Base-by-base conservation (phyloP, 2,113 vertebrate species). In the Ceuthmochares aereus region DNA sequence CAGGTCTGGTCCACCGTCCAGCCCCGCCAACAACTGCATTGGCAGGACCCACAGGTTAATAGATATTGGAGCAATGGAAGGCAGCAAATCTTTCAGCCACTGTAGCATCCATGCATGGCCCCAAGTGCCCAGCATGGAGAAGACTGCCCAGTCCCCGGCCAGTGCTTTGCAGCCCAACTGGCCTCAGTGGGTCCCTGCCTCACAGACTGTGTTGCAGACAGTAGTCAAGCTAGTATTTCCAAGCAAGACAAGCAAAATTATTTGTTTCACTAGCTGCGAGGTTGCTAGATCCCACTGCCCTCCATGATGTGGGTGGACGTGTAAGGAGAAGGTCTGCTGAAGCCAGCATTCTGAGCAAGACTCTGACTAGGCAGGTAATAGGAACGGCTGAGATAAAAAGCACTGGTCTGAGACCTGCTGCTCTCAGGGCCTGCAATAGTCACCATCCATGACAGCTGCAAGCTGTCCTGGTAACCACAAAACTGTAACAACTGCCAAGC, bases 231-330 rank as follows among this genome's bases (percentile, higher is more conserved):
- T 42, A 45, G 7, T 43, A 17, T 76, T 62, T 59, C 72, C 34
- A 29, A 23, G 68, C 32, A 59, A 27, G 18, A 3, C 4, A 7
- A 86, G 54, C 36, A 75, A 49, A 43, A 86, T 4, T 6, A 85
- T 14, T 8, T 4, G 5, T 67, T 70, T 49, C 51, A 36, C 17
- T 29, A 27, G 27, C 51, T 64, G 15, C 0, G 1, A 70, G 29
- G 56, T 26, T 4, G 0, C 70, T 63, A 66, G 18, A 45, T 75
- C 20, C 42, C 55, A 16, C 29, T 52, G 34, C 14, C 29, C 21
- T 36, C 47, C 37, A 10, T 2, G 0, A 5, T 45, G 32, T 9
- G 62, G 18, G 34, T 4, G 8, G 25, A 42, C 0, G 0, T 10
- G 12, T 20, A 67, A 59, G 63, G 20, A 89, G 34, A 20, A 76